Evolutionary conservation across 2,888 invertebrate genomes (phyloP), one percentile per base, ranked within the genome.

Genomic region (Phymatocera aterrima): DNA sequence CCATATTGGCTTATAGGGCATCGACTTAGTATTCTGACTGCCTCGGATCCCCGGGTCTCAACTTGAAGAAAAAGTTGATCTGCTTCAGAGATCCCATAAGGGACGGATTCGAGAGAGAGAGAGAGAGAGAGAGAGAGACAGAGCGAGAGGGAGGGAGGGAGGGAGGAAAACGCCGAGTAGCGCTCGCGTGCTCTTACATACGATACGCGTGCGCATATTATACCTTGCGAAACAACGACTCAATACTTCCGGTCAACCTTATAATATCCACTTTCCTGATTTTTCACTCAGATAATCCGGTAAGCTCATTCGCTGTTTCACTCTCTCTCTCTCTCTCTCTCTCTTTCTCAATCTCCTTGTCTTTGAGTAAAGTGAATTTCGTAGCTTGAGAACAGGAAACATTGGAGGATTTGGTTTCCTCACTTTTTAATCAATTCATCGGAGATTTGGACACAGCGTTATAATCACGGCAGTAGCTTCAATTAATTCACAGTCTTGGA

Each of bases 51-150:
- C 57, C 75, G 75, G 46, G 75, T 54, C 43, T 60, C 75, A 54
- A 60, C 37, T 43, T 75, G 72, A 40, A 12, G 78, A 65, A 82
- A 83, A 83, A 81, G 82, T 77, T 70, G 78, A 80, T 79, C 79
- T 79, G 80, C 78, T 80, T 78, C 65, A 31, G 8, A 78, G 80
- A 79, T 79, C 78, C 81, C 82, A 83, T 82, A 81, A 82, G 64
- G 79, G 82, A 82, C 79, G 40, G 40, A 21, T 34, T 18, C 40
- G 43, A 57, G 10, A 37, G 57, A 37, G 65, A 21, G n/a, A n/a
- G n/a, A n/a, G n/a, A n/a, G n/a, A n/a, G n/a, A n/a, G n/a, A n/a
- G n/a, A n/a, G n/a, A 75, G 21, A 60, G 8, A 48, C 48, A 12
- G n/a, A 37, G 57, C 21, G 65, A 21, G n/a, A n/a, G n/a, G n/a